These are phyloP conservation scores for Emydocephalus ijimae DNA, from an alignment of 2,113 vertebrate species.

Conservation along the genomic window DNA sequence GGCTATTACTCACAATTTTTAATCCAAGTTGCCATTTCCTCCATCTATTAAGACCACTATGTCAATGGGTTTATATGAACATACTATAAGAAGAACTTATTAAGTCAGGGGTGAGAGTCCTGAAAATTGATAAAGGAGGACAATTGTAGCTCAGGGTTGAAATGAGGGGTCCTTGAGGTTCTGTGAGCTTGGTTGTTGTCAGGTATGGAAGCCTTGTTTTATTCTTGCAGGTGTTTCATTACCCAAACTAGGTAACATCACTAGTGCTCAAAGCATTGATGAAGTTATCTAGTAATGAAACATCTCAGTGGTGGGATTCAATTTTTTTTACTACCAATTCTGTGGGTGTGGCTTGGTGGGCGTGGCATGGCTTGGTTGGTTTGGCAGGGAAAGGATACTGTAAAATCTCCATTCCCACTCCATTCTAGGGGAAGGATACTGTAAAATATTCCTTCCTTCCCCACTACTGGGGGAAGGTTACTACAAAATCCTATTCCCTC, in stretches of 20 bases:
- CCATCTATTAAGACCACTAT: conserved; percentile 8
- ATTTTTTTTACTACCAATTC: no score
- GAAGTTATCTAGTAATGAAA: background rate
- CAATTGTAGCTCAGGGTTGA: background rate
- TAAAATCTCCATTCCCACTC: no score
- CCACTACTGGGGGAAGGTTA: no score
- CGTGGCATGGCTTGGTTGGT: no score
- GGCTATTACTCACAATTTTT: conserved; percentile 23
- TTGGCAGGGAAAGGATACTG: no score
- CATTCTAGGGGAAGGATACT: no score
- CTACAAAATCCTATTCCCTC: no score
- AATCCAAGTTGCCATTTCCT: conserved; percentile 25
- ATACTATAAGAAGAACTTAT: background rate
- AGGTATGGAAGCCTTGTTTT: no score
- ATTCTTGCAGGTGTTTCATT: background rate
- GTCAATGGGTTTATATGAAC: conserved; percentile 23
- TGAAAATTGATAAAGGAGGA: background rate
- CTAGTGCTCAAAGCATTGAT: background rate
- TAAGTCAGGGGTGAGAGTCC: background rate
- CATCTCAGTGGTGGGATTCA: background rate
- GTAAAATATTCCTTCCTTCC: no score
- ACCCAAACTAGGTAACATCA: background rate
- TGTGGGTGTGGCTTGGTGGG: no score
- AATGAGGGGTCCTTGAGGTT: background rate
- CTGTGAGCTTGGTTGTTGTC: background rate